These are phyloP conservation scores for Spilarctia lutea DNA, from an alignment of 2,888 invertebrate genomes.

Conservation along the genomic window DNA sequence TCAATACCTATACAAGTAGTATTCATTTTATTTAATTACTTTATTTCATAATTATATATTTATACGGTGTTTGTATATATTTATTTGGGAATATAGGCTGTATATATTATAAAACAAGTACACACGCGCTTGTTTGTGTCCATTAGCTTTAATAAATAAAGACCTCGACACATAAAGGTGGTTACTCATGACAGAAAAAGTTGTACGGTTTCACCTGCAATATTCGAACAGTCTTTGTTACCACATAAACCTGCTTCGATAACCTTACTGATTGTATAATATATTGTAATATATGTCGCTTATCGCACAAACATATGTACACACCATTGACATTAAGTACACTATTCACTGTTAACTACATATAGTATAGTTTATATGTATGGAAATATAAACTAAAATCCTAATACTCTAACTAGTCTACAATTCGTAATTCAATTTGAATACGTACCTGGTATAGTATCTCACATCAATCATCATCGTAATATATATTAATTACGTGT, in stretches of 20 bases:
- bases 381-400: too few species aligned
- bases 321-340: conserved; percentile 29
- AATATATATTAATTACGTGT: too few species aligned
- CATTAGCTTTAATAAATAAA: background rate
- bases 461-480: too few species aligned
- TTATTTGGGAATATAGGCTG: background rate
- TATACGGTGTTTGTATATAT: conserved; percentile 11
- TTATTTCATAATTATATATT: conserved; percentile 35
- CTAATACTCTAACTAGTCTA: too few species aligned
- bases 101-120: background rate
- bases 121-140: background rate
- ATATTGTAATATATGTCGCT: conserved; percentile 29
- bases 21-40: conserved; percentile 56
- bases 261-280: conserved; percentile 1
- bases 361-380: too few species aligned
- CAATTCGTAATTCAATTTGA: too few species aligned
- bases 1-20: conserved; percentile 54
- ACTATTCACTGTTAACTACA: conserved; percentile 18
- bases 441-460: too few species aligned
- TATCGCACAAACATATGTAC: conserved; percentile 18
- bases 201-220: background rate
- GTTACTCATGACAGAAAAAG: conserved; percentile 1
- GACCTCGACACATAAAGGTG: background rate
- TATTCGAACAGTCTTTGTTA: conserved; percentile 14
- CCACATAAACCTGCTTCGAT: conserved; percentile 17